phyloP scores from a whole-genome alignment of 2,113 vertebrate species.

The Chloebia gouldiae region DNA sequence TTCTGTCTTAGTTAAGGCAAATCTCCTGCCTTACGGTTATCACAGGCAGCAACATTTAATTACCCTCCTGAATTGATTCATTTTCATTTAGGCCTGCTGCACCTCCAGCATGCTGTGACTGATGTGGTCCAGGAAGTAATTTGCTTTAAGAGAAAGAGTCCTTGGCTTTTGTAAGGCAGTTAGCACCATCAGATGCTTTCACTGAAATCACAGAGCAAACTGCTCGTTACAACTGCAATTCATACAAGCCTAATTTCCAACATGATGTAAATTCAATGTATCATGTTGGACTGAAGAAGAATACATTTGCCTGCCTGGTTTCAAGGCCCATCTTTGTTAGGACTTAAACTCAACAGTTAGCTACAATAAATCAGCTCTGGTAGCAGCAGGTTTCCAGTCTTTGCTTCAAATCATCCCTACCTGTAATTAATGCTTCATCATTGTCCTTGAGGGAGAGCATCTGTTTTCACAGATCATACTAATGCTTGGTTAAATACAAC shows the following conservation, averaged over 20 bases:
- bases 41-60: neutral
- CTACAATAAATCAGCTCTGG: conserved; percentile 9
- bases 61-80: neutral
- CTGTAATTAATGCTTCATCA: conserved; percentile 59
- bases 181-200: neutral
- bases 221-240: neutral
- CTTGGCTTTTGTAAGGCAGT: neutral
- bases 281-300: neutral
- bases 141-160: neutral
- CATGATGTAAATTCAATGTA: neutral
- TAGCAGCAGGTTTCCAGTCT: conserved; percentile 10
- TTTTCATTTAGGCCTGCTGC: neutral
- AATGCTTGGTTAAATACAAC: conserved; percentile 15
- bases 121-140: neutral
- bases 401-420: conserved; percentile 12
- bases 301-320: neutral
- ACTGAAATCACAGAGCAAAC: conserved; percentile 17
- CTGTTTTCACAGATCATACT: conserved; percentile 46
- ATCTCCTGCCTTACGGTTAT: neutral
- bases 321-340: conserved; percentile 50
- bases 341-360: neutral
- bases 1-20: neutral
- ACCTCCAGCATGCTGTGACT: neutral
- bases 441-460: conserved; percentile 59
- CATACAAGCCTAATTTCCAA: conserved; percentile 8